Conservation (phyloP, 2,888 invertebrate genomes). For the Cordilura impudica region DNA sequence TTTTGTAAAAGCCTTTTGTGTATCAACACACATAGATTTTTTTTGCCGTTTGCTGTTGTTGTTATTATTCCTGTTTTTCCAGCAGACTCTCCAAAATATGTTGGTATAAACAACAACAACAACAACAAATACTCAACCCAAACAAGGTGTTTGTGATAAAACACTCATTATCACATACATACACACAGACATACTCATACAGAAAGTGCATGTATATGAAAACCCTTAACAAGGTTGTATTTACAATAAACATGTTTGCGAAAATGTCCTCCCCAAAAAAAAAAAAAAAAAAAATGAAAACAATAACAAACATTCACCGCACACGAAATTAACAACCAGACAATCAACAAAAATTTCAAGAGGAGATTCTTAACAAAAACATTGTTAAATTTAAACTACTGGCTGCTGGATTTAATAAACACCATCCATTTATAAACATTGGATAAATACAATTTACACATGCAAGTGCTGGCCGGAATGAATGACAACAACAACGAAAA, state of each 20-base stretch:
- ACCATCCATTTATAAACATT: conserved; percentile 39
- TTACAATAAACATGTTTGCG: conserved; percentile 34
- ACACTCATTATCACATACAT: conserved; percentile 4
- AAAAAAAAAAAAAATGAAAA: background rate
- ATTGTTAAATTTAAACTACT: conserved; percentile 44
- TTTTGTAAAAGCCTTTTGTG: conserved; percentile 49
- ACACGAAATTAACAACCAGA: conserved; percentile 2
- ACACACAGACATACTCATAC: background rate
- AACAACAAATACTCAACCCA: background rate
- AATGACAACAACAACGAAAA: conserved; percentile 20
- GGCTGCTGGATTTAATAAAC: conserved; percentile 55
- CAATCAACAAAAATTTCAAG: background rate
- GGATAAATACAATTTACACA: background rate
- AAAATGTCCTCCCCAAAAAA: background rate
- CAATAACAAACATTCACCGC: background rate
- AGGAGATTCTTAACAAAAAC: conserved; percentile 24
- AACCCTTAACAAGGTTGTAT: conserved; percentile 35
- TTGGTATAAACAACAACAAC: background rate
- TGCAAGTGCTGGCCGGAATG: background rate
- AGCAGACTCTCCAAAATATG: conserved; percentile 22
- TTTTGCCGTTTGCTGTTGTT: conserved; percentile 40
- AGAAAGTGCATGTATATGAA: background rate
- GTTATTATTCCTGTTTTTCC: conserved; percentile 47
- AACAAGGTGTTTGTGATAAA: conserved; percentile 7
- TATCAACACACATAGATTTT: conserved; percentile 19